phyloP scores from a whole-genome alignment of 2,888 invertebrate species.

The Gymnoscelis rufifasciata region DNA sequence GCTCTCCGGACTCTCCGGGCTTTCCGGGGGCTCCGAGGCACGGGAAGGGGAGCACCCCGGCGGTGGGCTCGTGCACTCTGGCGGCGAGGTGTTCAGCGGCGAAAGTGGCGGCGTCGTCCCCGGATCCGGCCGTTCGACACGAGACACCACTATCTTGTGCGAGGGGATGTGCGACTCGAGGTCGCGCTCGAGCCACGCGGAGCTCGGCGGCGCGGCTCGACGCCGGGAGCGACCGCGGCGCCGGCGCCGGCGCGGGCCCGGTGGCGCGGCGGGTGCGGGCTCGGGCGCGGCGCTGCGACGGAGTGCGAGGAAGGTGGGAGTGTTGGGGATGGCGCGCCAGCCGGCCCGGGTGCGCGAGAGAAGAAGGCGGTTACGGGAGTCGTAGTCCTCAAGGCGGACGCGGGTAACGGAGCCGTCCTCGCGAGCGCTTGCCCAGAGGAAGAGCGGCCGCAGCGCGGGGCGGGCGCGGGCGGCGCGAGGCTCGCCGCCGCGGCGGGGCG shows the following conservation, averaged over 20 bases:
- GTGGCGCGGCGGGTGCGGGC: slow-evolving; percentile 38
- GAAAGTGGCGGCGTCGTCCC: slow-evolving; percentile 35
- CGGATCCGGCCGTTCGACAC: slow-evolving; percentile 34
- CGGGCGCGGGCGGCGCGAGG: slow-evolving; percentile 72
- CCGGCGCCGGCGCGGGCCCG: slow-evolving; percentile 33
- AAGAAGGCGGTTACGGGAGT: slow-evolving; percentile 89
- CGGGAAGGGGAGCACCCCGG: neutral
- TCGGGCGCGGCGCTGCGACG: slow-evolving; percentile 40
- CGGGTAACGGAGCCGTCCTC: slow-evolving; percentile 89
- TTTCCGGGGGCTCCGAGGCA: neutral
- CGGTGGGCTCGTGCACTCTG: neutral
- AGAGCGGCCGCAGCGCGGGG: slow-evolving; percentile 85
- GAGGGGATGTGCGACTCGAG: slow-evolving; percentile 81
- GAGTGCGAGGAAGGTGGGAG: slow-evolving; percentile 80
- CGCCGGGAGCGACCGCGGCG: slow-evolving; percentile 31
- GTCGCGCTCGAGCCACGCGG: slow-evolving; percentile 67
- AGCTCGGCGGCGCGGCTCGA: slow-evolving; percentile 31
- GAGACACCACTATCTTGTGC: slow-evolving; percentile 79
- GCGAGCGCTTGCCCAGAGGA: slow-evolving; percentile 91
- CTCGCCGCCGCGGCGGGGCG: slow-evolving; percentile 74
- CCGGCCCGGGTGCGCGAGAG: slow-evolving; percentile 89
- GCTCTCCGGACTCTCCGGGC: too few relatives aligned
- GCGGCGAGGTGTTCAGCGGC: slow-evolving; percentile 9
- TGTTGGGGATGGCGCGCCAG: slow-evolving; percentile 90
- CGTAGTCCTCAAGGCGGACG: slow-evolving; percentile 92